These are phyloP conservation scores for Coenobita brevimanus DNA, from an alignment of 1,140 invertebrate genomes.

Conservation along the genomic window DNA sequence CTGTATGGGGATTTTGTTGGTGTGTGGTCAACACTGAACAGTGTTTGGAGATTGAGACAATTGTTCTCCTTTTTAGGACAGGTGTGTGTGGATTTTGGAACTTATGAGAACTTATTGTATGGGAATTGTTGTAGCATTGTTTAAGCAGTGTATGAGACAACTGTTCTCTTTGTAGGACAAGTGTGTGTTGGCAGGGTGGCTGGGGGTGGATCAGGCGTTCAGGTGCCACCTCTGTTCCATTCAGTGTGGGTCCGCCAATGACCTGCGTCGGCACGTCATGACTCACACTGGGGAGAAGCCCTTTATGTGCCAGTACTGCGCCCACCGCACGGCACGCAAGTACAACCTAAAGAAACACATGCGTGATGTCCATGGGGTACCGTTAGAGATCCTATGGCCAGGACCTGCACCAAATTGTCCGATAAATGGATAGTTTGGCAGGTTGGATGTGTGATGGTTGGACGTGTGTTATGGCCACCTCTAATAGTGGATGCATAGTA, in stretches of 20 bases:
- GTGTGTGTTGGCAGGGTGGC: constrained; percentile 60
- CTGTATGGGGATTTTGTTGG: too few species aligned
- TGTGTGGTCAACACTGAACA: too few species aligned
- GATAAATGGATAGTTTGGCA: background rate
- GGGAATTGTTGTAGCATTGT: too few species aligned
- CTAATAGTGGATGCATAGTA: too few species aligned
- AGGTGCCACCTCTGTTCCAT: constrained; percentile 50
- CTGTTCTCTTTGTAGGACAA: constrained; percentile 64
- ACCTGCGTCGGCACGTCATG: constrained; percentile 55
- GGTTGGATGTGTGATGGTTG: too few species aligned
- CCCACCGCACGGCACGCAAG: constrained; percentile 56
- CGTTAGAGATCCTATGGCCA: constrained; percentile 35
- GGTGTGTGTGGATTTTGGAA: constrained; percentile 46
- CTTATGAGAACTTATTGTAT: background rate
- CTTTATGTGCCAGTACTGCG: constrained; percentile 54
- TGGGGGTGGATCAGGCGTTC: constrained; percentile 41
- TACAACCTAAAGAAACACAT: constrained; percentile 59
- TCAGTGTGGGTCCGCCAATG: constrained; percentile 42
- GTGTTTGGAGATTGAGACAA: constrained; percentile 17
- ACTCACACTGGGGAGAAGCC: constrained; percentile 62
- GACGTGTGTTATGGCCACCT: too few species aligned
- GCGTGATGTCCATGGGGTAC: constrained; percentile 38
- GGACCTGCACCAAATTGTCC: background rate
- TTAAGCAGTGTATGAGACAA: too few species aligned
- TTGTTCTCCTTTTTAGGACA: constrained; percentile 56